Evolutionary conservation across 2,888 invertebrate species (phyloP).

Genomic region (Scelioninae gen. 1): DNA sequence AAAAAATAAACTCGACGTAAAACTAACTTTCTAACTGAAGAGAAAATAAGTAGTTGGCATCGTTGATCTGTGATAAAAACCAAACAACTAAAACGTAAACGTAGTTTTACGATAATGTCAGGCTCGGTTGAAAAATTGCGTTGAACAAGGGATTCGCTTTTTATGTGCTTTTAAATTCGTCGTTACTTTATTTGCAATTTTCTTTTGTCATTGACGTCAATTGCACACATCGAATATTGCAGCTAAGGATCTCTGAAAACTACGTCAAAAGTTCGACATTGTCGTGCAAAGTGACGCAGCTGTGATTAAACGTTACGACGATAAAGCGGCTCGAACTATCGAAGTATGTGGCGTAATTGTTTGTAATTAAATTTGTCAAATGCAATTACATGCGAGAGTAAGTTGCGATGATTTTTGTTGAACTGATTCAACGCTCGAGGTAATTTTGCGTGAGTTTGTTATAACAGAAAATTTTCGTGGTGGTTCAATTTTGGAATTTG

Average conservation of each 20-base stretch:
- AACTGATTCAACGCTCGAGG: too few relatives aligned
- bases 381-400: constrained; percentile 2
- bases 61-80: not conserved
- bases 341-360: constrained; percentile 26
- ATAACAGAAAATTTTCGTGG: too few relatives aligned
- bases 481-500: not conserved
- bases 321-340: constrained; percentile 23
- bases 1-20: too few relatives aligned
- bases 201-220: not conserved
- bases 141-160: constrained; percentile 1
- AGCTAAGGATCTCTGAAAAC: constrained; percentile 10
- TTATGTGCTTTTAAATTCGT: constrained; percentile 16
- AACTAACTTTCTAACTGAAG: not conserved
- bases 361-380: constrained; percentile 43
- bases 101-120: constrained; percentile 10
- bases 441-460: too few relatives aligned
- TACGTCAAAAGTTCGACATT: constrained; percentile 19
- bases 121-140: constrained; percentile 9
- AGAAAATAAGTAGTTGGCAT: constrained; percentile 3
- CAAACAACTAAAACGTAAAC: not conserved
- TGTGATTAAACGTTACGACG: constrained; percentile 28
- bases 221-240: not conserved
- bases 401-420: not conserved
- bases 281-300: not conserved
- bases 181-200: too few relatives aligned